Evolutionary conservation across 2,113 vertebrate species (phyloP), one percentile per base, ranked within the genome.

Genomic region (Mesoclemmys tuberculata): DNA sequence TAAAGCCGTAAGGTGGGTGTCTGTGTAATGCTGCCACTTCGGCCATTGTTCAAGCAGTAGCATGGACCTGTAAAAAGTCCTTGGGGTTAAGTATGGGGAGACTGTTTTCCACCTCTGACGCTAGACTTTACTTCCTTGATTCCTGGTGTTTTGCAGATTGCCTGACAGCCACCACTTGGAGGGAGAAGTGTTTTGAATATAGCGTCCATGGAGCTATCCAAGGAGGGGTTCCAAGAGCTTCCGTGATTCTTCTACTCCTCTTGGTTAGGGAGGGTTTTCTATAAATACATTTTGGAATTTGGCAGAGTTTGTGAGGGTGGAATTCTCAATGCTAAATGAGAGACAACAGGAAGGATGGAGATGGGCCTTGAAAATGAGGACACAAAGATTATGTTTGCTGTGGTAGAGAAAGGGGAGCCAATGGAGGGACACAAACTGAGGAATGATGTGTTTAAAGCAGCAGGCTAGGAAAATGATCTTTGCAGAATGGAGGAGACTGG

Each of bases 1-100:
- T 4, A 52, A 74, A 41, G 5, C 49, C 44, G 24, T 38, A 38
- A 16, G 22, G 31, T n/a, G 61, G 61, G 58, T 18, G 31, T 35
- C 31, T 18, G 31, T 35, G 29, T n/a, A 68, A 27, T 38, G 2
- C 19, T 78, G 68, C 16, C 1, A 81, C 44, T 84, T 38, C 14
- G 52, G 56, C 1, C 48, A 55, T 46, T 0, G 0, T 9, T 0
- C 0, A n/a, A 2, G 48, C 77, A 35, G 10, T 7, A 54, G 9
- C 3, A 3, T 0, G 1, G 29, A 89, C 10, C 44, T 68, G 16
- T 48, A 51, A 8, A 1, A 0, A 2, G 51, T 84, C 14, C 68
- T 10, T 3, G 16, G 48, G 22, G 29, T 21, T 51, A 80, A 0
- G 0, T 1, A 1, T 2, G 16, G 79, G 58, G 2, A 41, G 31